A percentile compares a stretch with the other conserved stretches of the same genome.
phyloP scores from a whole-genome alignment of 2,888 invertebrate species.

The Palloptera scutellata region DNA sequence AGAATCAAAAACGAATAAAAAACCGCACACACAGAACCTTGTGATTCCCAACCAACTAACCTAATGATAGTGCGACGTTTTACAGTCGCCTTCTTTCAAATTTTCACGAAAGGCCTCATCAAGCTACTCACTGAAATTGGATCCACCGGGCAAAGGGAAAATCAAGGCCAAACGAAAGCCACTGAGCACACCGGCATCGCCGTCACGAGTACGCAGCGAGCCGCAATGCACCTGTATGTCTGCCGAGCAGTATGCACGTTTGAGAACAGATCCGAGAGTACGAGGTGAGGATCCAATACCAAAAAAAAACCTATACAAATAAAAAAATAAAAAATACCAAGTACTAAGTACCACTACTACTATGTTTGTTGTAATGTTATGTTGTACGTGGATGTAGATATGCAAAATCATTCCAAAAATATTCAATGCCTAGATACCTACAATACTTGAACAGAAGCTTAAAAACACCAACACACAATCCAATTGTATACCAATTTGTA shows the following conservation, averaged over 20 bases:
- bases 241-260: conserved; percentile 87
- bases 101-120: conserved; percentile 97
- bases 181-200: conserved; percentile 91
- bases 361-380: neutral
- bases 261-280: conserved; percentile 68
- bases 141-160: conserved; percentile 87
- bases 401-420: conserved; percentile 1
- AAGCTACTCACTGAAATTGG: conserved; percentile 94
- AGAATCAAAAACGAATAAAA: conserved; percentile 30
- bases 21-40: conserved; percentile 65
- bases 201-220: conserved; percentile 78
- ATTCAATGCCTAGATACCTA: neutral
- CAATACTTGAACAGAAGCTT: neutral
- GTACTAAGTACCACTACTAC: conserved; percentile 11
- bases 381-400: neutral
- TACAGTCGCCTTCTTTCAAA: conserved; percentile 97
- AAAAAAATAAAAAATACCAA: conserved; percentile 17
- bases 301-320: conserved; percentile 24
- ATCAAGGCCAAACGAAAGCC: conserved; percentile 90
- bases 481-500: too few relatives aligned
- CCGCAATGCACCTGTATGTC: conserved; percentile 96
- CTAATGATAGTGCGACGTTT: conserved; percentile 71
- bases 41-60: conserved; percentile 66
- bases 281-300: conserved; percentile 53
- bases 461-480: neutral